Evolutionary conservation across 2,888 invertebrate genomes (phyloP).

Genomic region (Andrena fulva): DNA sequence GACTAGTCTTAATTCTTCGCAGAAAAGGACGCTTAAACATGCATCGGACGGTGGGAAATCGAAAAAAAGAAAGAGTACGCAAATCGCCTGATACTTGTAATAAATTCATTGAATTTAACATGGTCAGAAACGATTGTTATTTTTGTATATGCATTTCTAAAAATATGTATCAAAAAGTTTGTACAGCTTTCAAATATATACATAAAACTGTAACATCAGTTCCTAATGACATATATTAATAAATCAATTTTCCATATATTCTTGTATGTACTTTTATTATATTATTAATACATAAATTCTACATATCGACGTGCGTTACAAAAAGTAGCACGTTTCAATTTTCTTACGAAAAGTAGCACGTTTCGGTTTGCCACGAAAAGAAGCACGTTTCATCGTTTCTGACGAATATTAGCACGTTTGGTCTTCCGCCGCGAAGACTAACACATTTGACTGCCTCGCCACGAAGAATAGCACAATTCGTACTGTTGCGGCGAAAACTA

Average conservation of each 20-base stretch:
- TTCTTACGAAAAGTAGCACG: too few relatives aligned
- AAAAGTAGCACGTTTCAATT: too few relatives aligned
- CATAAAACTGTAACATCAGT: constrained; percentile 44
- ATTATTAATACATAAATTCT: not conserved
- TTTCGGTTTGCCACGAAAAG: too few relatives aligned
- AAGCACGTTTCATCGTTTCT: too few relatives aligned
- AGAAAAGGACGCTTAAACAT: constrained; percentile 61
- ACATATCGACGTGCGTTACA: too few relatives aligned
- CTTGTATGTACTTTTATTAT: not conserved
- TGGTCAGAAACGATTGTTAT: constrained; percentile 68
- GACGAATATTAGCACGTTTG: too few relatives aligned
- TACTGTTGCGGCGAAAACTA: too few relatives aligned
- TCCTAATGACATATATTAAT: constrained; percentile 18
- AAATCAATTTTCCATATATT: not conserved
- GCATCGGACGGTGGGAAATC: constrained; percentile 63
- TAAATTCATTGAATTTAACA: constrained; percentile 24
- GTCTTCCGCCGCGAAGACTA: too few relatives aligned
- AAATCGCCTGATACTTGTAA: constrained; percentile 52
- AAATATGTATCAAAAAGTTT: constrained; percentile 54
- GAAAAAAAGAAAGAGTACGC: constrained; percentile 73
- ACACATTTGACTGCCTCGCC: too few relatives aligned
- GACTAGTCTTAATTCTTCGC: constrained; percentile 33
- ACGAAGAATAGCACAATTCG: too few relatives aligned
- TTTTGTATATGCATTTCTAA: constrained; percentile 73
- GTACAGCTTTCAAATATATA: constrained; percentile 58